These are phyloP conservation scores for Catalaphyllia jardinei DNA, from an alignment of 64 coral and sea anemone species.

Conservation along the genomic window DNA sequence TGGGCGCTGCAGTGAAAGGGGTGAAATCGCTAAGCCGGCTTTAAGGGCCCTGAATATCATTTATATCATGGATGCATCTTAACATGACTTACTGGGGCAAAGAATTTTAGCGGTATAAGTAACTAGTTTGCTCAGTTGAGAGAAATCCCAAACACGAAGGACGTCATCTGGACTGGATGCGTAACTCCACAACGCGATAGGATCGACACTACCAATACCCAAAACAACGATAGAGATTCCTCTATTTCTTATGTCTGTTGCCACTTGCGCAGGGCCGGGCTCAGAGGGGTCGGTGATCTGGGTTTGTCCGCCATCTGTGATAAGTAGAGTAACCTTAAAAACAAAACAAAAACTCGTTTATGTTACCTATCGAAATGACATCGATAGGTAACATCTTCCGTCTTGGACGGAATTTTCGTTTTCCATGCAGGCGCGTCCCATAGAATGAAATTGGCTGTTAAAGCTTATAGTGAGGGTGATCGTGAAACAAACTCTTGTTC, in stretches of 20 bases:
- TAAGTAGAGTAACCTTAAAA: background rate
- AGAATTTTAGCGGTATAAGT: background rate
- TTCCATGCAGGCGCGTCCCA: no score
- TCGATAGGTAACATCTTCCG: no score
- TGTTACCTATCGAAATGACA: no score
- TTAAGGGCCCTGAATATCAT: background rate
- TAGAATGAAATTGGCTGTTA: no score
- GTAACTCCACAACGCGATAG: background rate
- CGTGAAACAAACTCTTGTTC: no score
- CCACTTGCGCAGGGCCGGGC: background rate
- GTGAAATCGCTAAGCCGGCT: background rate
- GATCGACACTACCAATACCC: background rate
- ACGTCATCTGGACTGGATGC: no score
- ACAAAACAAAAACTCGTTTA: no score
- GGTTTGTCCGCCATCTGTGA: slow-evolving; percentile 33
- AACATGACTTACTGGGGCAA: slow-evolving; percentile 24
- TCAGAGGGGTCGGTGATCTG: background rate
- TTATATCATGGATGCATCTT: no score
- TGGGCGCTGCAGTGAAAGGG: background rate
- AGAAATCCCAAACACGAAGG: background rate
- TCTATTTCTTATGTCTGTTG: background rate
- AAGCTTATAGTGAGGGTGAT: no score
- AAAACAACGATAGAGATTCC: background rate
- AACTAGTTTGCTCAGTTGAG: background rate
- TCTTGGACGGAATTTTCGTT: no score